phyloP scores from a whole-genome alignment of 2,797 vertebrate genomes.

The Hoplostethus mediterraneus region DNA sequence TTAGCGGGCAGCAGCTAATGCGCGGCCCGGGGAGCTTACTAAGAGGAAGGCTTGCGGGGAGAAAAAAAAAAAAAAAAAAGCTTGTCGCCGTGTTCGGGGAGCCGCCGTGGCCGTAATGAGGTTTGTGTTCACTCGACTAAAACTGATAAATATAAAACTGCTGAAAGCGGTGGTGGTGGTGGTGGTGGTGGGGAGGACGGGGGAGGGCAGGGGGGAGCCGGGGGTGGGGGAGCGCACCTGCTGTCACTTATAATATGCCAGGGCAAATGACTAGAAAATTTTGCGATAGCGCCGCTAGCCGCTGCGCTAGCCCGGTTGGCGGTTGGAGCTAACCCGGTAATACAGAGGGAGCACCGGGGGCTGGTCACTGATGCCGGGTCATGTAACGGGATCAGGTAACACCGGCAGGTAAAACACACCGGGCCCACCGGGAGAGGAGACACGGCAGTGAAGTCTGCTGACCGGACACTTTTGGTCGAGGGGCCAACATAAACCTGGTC shows the following conservation, averaged over 20 bases:
- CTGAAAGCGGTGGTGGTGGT: slow-evolving; percentile 27
- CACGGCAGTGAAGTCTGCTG: neutral
- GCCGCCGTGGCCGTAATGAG: slow-evolving; percentile 62
- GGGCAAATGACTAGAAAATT: neutral
- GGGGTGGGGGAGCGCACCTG: no score
- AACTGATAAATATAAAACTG: slow-evolving; percentile 63
- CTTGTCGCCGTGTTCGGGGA: slow-evolving; percentile 63
- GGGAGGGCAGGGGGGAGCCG: no score
- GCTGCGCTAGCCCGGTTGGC: slow-evolving; percentile 27
- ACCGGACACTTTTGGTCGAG: no score
- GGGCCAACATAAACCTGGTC: slow-evolving; percentile 1
- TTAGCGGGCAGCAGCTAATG: slow-evolving; percentile 61
- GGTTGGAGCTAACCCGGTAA: slow-evolving; percentile 24
- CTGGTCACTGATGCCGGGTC: neutral
- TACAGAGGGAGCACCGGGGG: neutral
- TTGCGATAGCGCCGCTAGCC: slow-evolving; percentile 29
- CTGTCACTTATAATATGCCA: neutral
- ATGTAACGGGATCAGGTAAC: slow-evolving; percentile 6
- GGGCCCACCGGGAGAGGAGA: neutral
- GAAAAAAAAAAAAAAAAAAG: slow-evolving; percentile 39
- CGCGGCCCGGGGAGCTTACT: slow-evolving; percentile 56
- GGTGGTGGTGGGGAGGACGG: neutral
- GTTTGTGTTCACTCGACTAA: slow-evolving; percentile 67
- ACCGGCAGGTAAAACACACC: slow-evolving; percentile 11
- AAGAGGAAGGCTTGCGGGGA: slow-evolving; percentile 62